Percentiles rank a stretch among this genome's conserved stretches.
Evolutionary conservation across 2,797 vertebrate genomes (phyloP).

Genomic region (Mormyrops attenuatus): DNA sequence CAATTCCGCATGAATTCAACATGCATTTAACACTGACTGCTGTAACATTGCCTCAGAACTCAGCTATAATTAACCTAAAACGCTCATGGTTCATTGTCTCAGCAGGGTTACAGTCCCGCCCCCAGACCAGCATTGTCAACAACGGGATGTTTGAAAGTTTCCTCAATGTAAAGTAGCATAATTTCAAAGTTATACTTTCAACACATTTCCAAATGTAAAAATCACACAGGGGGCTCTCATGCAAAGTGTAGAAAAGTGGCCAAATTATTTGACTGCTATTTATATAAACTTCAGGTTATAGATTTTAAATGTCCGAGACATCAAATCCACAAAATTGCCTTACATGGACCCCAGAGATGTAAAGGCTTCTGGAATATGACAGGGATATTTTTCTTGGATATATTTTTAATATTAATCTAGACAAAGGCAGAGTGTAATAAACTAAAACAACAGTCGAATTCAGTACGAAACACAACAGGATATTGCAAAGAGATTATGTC

Average conservation of each 20-base stretch:
- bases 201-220: neutral
- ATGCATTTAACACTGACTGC: neutral
- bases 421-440: slow-evolving; percentile 77
- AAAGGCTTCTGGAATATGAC: slow-evolving; percentile 71
- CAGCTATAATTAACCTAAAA: slow-evolving; percentile 71
- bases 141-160: neutral
- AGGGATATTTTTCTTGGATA: slow-evolving; percentile 78
- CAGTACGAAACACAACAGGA: slow-evolving; percentile 97
- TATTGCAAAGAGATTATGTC: slow-evolving; percentile 95
- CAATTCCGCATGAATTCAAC: neutral
- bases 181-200: neutral
- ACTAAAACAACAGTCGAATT: slow-evolving; percentile 76
- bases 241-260: slow-evolving; percentile 20
- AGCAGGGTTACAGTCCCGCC: neutral
- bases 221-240: neutral
- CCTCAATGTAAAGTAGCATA: neutral
- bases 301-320: slow-evolving; percentile 70
- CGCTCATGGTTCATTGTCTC: slow-evolving; percentile 15
- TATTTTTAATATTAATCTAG: slow-evolving; percentile 90
- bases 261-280: slow-evolving; percentile 45
- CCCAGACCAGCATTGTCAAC: neutral
- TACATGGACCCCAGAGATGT: slow-evolving; percentile 73
- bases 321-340: slow-evolving; percentile 68
- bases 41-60: slow-evolving; percentile 44
- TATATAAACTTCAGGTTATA: slow-evolving; percentile 45